These are phyloP conservation scores for Regulus satrapa DNA, from an alignment of 2,113 vertebrate genomes.

Conservation along the genomic window DNA sequence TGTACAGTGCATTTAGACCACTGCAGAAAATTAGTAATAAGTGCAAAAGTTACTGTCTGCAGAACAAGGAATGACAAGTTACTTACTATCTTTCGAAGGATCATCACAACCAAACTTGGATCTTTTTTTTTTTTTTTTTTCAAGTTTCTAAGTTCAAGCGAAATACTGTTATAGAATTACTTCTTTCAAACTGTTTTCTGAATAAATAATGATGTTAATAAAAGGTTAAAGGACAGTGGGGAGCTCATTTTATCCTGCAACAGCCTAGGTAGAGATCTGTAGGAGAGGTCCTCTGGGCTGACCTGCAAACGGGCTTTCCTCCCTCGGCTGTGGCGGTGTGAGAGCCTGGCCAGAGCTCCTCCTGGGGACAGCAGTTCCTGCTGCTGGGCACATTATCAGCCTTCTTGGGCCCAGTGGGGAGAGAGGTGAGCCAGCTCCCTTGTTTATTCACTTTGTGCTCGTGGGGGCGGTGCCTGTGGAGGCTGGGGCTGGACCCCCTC, in stretches of 20 bases:
- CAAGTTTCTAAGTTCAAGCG: background rate
- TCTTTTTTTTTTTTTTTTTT: background rate
- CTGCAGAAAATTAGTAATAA: slow-evolving; percentile 57
- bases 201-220: background rate
- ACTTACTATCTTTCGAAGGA: slow-evolving; percentile 35
- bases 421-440: background rate
- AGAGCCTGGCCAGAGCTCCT: background rate
- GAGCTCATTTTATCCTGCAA: background rate
- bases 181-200: background rate
- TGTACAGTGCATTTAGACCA: background rate
- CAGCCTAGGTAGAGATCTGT: background rate
- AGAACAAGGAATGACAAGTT: slow-evolving; percentile 48
- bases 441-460: background rate
- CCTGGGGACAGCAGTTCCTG: background rate
- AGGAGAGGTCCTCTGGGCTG: background rate
- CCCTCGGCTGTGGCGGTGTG: background rate
- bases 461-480: fast-evolving
- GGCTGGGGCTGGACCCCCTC: background rate
- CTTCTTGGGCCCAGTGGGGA: background rate
- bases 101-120: background rate
- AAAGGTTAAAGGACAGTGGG: slow-evolving; percentile 33
- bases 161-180: slow-evolving; percentile 34
- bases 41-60: slow-evolving; percentile 47
- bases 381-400: background rate
- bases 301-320: background rate